Evolutionary conservation across 2,888 invertebrate species (phyloP), one percentile per base, ranked within the genome.

Genomic region (Sarcophaga caerulescens): DNA sequence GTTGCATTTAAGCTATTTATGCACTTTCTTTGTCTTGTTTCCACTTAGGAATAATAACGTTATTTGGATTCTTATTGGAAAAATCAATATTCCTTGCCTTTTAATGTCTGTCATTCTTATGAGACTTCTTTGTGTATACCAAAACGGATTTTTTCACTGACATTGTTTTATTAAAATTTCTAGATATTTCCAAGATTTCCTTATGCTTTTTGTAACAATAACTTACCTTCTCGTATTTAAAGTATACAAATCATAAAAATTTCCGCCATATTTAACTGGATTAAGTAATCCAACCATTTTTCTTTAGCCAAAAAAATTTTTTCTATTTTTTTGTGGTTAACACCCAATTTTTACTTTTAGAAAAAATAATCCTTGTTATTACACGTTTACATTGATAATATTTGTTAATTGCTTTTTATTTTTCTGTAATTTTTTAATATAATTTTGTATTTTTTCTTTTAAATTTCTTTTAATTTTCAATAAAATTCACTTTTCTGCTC

Each of bases 181-280:
- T 52, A 63, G 19, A 10, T 25, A 63, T 66, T 59, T 65, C 85
- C 23, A 66, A 6, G 6, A n/a, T 60, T 35, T 74, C 78, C 8
- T 23, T 17, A 25, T 2, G 21, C 59, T 57, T 14, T 17, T 14
- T 14, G 4, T 17, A 52, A 4, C 2, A 12, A 52, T 76, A 59
- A 77, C 68, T 87, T 90, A 93, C 91, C 91, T 92, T 88, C 93
- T 92, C 21, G 91, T 90, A 88, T 91, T 92, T 88, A 90, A 92
- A 11, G 93, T 92, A 83, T 93, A 93, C 74, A 93, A 89, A 88
- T 93, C 93, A 87, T 93, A 93, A 88, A 93, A 93, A 89, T 93
- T 90, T 90, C 92, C 93, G 74, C 93, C 93, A 90, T 93, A 93
- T 90, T 93, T 92, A 57, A 91, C 88, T 47, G 93, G 93, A 90